Base-by-base conservation (phyloP, 2,113 vertebrate species). In the Vulpes vulpes region DNA sequence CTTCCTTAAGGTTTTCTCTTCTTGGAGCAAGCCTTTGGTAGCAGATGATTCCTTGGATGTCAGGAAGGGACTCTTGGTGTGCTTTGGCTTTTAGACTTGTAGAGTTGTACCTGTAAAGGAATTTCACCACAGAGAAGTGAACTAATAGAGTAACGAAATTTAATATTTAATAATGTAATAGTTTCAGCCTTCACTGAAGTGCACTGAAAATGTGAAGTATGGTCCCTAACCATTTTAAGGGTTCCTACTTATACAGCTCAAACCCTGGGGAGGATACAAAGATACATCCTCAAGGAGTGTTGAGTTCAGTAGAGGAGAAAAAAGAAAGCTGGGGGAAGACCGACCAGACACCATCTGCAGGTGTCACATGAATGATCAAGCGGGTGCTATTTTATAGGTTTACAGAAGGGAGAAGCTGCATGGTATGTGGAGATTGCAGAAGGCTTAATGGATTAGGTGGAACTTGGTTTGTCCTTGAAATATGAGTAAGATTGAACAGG, bases 21-120 rank as follows among this genome's bases (percentile, higher is more conserved):
- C 32, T 94, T 84, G 38, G 64, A 94, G 35, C 96, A 87, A 78
- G 83, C 69, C 51, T 84, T 97, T 91, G 22, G 19, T 94, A 15
- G 25, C 25, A 74, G 57, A 35, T 71, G 32, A 79, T 82, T 86
- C 73, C n/a, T 73, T 78, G 19, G 8, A 27, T 83, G 49, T 62
- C 79, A 83, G 55, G 91, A 85, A 69, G 65, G 8, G 14, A 38
- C 19, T 78, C 76, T 95, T 90, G 9, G 23, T 49, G 0, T 38
- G 78, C 30, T 67, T 3, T 80, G 12, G 64, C 27, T 85, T 92
- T 95, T 90, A 93, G 76, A 59, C 43, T 69, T 90, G 89, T 65
- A 79, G 84, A 94, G 25, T 82, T 84, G 55, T 55, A 67, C 62
- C 43, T 94, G 25, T 80, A 78, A 86, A 88, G 59, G 32, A 65